Evolutionary conservation across 2,113 vertebrate species (phyloP).

Genomic region (Brachyhypopomus gauderio): DNA sequence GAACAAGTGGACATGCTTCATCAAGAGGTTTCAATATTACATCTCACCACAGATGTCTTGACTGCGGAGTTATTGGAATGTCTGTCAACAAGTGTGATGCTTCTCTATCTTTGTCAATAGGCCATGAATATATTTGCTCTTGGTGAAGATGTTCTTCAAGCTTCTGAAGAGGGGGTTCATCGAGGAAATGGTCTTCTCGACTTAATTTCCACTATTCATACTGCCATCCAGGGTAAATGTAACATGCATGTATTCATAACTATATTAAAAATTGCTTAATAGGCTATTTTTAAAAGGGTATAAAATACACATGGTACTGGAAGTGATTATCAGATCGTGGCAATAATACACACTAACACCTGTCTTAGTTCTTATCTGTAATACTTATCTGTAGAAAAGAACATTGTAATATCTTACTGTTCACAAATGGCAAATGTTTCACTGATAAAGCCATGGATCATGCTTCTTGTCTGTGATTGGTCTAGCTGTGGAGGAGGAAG

Average conservation of each 20-base stretch:
- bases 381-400: not conserved
- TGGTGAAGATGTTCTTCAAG: conserved; percentile 61
- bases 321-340: not conserved
- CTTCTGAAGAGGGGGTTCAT: conserved; percentile 67
- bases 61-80: not conserved
- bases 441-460: not conserved
- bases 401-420: not conserved
- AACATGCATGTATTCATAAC: not conserved
- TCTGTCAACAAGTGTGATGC: not conserved
- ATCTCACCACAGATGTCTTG: not conserved
- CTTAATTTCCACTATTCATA: conserved; percentile 71
- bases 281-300: not conserved
- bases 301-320: not conserved
- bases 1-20: conserved; percentile 65
- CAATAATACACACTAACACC: not conserved
- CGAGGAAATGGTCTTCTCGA: conserved; percentile 70
- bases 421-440: not conserved
- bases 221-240: conserved; percentile 76
- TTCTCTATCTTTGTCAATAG: conserved; percentile 67
- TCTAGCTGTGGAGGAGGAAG: conserved; percentile 75
- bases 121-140: conserved; percentile 59
- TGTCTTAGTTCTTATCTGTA: not conserved
- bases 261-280: not conserved
- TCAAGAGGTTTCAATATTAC: conserved; percentile 45
- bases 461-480: conserved; percentile 34